Evolutionary conservation across 2,113 vertebrate genomes (phyloP), one percentile per base, ranked within the genome.

Genomic region (Rhodinocichla rosea): DNA sequence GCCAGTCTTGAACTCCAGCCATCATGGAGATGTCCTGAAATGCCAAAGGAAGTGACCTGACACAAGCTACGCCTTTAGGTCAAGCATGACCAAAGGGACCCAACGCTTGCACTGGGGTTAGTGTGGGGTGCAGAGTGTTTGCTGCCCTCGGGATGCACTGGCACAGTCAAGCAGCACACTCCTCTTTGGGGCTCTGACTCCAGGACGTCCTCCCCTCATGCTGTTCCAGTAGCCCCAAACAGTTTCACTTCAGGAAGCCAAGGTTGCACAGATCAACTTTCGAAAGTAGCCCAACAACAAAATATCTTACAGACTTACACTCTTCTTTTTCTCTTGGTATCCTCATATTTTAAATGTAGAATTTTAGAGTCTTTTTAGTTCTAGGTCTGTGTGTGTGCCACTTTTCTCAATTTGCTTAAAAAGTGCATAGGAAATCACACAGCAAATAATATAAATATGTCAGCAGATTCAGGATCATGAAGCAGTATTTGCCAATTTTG

Each of bases 31-130:
- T 53, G 55, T 28, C 17, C 39, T 64, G 56, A 80, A 87, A 76
- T 56, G 19, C 13, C 68, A 26, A 68, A 80, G 32, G 27, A 92
- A 87, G 8, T 67, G 68, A 50, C 22, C 20, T 52, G 45, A 40
- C 28, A 33, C 4, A 64, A 86, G 37, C 20, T 37, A 22, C 7
- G 17, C 26, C 56, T 81, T 80, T 56, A 56, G 42, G 35, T 81
- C 45, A 78, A 47, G 19, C 0, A 0, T n/a, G 8, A 56, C 44
- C 0, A 2, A 70, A 75, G 70, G 40, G 39, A 63, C 14, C 14
- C 33, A 24, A 0, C 0, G 0, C 26, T 89, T 56, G 7, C 37
- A 5, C 6, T 60, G 0, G 12, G 11, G 14, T 70, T 33, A 55
- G 9, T 21, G 2, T 18, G 15, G 13, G 15, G 15, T 39, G 53